phyloP scores from a whole-genome alignment of 2,797 vertebrate genomes.

The Nyctalus aviator region DNA sequence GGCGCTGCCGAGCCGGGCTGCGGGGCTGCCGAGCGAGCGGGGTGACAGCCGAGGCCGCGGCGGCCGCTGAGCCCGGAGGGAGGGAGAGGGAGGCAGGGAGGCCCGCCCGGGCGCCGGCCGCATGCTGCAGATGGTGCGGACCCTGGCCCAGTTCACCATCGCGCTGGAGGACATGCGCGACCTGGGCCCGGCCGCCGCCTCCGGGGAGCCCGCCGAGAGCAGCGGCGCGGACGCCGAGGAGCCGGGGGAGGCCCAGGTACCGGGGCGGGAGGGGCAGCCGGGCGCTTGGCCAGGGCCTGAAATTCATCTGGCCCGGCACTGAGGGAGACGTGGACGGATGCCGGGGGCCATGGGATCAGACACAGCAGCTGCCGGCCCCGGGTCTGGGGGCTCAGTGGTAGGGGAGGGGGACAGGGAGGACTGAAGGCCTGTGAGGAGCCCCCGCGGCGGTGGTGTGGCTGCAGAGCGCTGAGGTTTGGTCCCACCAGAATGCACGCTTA shows the following conservation, averaged over 20 bases:
- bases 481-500: not conserved
- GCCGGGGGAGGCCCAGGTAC: constrained; percentile 83
- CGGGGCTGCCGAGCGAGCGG: constrained; percentile 28
- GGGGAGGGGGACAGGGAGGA: not conserved
- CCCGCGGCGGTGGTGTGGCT: not conserved
- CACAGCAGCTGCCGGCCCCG: not conserved
- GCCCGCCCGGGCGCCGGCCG: constrained; percentile 79
- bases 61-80: not conserved
- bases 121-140: constrained; percentile 99
- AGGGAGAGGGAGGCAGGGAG: constrained; percentile 10
- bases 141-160: constrained; percentile 98
- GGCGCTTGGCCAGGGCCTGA: not conserved
- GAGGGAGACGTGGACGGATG: not conserved
- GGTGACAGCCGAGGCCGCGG: constrained; percentile 36
- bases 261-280: not conserved
- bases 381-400: not conserved
- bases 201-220: constrained; percentile 84
- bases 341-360: not conserved
- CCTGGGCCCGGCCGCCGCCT: constrained; percentile 88
- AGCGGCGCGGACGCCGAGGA: constrained; percentile 85
- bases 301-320: not conserved
- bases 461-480: not conserved
- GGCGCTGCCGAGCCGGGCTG: not conserved
- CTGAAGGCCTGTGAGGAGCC: not conserved
- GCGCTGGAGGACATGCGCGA: constrained; percentile 99